Evolutionary conservation across 2,888 invertebrate species (phyloP), one percentile per base, ranked within the genome.

Genomic region (Drosophila nr. fundita): DNA sequence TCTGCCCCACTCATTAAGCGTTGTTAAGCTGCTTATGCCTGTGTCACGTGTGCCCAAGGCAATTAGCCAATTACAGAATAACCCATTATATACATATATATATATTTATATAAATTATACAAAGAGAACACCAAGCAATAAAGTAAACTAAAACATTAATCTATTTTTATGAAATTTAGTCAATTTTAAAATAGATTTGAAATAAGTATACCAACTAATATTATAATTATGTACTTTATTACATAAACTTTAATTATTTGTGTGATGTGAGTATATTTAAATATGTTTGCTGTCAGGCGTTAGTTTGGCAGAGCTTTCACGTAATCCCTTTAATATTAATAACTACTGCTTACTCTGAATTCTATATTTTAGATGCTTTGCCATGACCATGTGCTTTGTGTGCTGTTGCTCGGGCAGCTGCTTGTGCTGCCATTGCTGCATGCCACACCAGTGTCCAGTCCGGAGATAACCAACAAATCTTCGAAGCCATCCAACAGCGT

Each of bases 391-490:
- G 6, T 72, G 3, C 58, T 55, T 18, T 64, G 59, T 15, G 32
- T 63, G 29, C 55, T 76, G 40, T 52, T 88, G 54, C 52, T 82
- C 8, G 63, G 32, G 21, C 78, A 74, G 64, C 75, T 83, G 40
- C 64, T 85, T 11, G 58, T 72, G 55, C 32, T 85, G 59, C 79
- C 82, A 34, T 55, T 80, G 29, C 18, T 73, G 0, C 59, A 68
- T 6, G 84, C 83, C 8, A 66, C 57, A 38, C 91, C 92, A 27
- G 89, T 91, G 48, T 89, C 92, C 4, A 90, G 78, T 66, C 89
- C 92, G 15, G 92, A 92, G 59, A 88, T 91, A 63, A 55, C 80
- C 42, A 82, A 65, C 65, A 91, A 91, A 60, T 70, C 82, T 7
- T 73, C 62, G 48, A 91, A 91, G 61, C 69, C 84, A 0, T 63